Base-by-base conservation (phyloP, 2,888 invertebrate genomes). In the Vannuccia rotundouncinata region DNA sequence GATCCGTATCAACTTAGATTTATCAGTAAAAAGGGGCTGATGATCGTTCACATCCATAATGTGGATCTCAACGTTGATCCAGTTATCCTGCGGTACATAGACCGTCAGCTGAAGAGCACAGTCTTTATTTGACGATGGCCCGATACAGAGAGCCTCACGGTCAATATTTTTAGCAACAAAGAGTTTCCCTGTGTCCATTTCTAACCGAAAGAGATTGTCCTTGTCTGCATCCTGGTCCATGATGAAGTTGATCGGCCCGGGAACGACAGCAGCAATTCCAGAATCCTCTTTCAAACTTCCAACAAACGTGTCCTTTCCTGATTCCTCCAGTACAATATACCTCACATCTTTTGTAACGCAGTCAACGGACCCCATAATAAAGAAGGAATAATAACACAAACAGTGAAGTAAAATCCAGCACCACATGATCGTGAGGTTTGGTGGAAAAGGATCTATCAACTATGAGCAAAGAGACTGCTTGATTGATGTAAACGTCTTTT, bases 21-120 rank as follows among this genome's bases (percentile, higher is more conserved):
- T 75, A 1, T 30, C 31, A 31, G 66, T 31, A 79, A 79, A 79
- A 25, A 75, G 29, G 1, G 79, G 79, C 5, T 27, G 27, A 77
- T 79, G 79, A 78, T 79, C 79, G 25, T 79, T 79, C 22, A 79
- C 29, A 79, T 79, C 79, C 22, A 78, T 75, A 28, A 79, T 79
- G 22, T 25, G 28, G 17, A 79, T 74, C n/a, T 73, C 79, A 1
- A 79, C 79, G 31, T 79, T 79, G 1, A 79, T 79, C 79, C 79
- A 79, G 73, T 79, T 27, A 17, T 74, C 74, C 31, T 73, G 66
- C 13, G 79, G 74, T 1, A 79, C 74, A 29, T 73, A 79, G n/a
- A 79, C 74, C 0, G 79, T 79, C 31, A 79, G 31, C 27, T 29
- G 30, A 25, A 79, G 1, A 29, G 66, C 73, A 22, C 79, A 79